A percentile compares a stretch with the other conserved stretches of the same genome.
These are phyloP conservation scores for Ostrea edulis DNA, from an alignment of 1,140 invertebrate genomes.

Conservation along the genomic window DNA sequence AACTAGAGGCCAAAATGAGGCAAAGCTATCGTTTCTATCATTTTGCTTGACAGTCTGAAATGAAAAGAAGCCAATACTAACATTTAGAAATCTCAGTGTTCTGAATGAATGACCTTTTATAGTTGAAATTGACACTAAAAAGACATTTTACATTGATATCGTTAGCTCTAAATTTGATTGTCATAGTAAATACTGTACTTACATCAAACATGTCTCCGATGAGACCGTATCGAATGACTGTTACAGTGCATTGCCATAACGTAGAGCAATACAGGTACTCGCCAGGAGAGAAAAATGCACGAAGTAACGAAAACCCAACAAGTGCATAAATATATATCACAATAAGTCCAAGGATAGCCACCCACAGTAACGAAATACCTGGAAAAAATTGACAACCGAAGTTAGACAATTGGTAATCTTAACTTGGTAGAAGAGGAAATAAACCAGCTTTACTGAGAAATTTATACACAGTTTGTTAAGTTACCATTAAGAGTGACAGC, in stretches of 20 bases:
- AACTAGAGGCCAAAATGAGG: slow-evolving; percentile 73
- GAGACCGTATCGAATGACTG: slow-evolving; percentile 77
- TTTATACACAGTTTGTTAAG: not conserved
- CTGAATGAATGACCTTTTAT: too few relatives aligned
- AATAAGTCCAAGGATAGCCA: slow-evolving; percentile 77
- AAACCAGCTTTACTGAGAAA: not conserved
- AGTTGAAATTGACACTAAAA: not conserved
- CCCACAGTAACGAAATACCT: slow-evolving; percentile 79
- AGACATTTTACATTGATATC: not conserved
- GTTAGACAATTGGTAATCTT: not conserved
- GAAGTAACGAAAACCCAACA: slow-evolving; percentile 76
- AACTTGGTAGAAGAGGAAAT: not conserved
- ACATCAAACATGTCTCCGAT: slow-evolving; percentile 80
- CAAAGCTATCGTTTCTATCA: slow-evolving; percentile 66
- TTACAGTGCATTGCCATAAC: slow-evolving; percentile 78
- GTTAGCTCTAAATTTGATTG: not conserved
- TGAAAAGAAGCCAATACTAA: not conserved
- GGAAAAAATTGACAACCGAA: slow-evolving; percentile 46
- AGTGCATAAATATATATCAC: slow-evolving; percentile 79
- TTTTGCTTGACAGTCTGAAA: slow-evolving; percentile 70
- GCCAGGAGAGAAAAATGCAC: slow-evolving; percentile 72
- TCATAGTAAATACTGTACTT: slow-evolving; percentile 30
- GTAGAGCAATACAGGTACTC: slow-evolving; percentile 76
- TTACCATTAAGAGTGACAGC: slow-evolving; percentile 79
- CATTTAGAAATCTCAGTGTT: not conserved